Conservation (phyloP, 2,888 invertebrate species). For the Hirtodrosophila histrioides region DNA sequence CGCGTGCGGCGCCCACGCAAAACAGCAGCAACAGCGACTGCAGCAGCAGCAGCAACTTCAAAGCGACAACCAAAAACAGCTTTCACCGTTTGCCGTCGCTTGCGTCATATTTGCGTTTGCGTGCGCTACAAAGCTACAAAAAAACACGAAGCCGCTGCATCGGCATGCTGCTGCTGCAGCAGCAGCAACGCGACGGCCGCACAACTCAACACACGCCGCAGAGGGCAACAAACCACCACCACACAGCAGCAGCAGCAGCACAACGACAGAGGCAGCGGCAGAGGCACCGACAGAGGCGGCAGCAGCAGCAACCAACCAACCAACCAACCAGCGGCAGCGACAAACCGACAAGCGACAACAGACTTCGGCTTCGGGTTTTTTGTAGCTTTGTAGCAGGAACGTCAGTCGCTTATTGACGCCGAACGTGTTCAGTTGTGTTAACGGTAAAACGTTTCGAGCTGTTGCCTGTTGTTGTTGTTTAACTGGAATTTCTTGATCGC, state of each 20-base stretch:
- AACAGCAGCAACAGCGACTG: constrained; percentile 26
- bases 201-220: constrained; percentile 42
- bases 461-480: constrained; percentile 48
- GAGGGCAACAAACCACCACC: constrained; percentile 66
- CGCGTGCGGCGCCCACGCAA: constrained; percentile 74
- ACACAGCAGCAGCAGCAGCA: constrained; percentile 17
- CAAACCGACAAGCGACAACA: constrained; percentile 48
- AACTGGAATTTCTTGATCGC: constrained; percentile 78
- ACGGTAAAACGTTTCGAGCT: constrained; percentile 55
- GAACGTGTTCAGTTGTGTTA: constrained; percentile 64
- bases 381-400: constrained; percentile 50
- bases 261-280: constrained; percentile 18
- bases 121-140: constrained; percentile 69
- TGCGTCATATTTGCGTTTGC: constrained; percentile 66
- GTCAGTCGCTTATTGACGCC: constrained; percentile 61
- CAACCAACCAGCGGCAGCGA: constrained; percentile 46
- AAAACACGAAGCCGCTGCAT: constrained; percentile 53
- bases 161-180: constrained; percentile 54
- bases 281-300: constrained; percentile 10
- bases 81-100: constrained; percentile 69
- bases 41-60: constrained; percentile 37
- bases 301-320: constrained; percentile 35
- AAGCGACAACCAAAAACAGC: constrained; percentile 58
- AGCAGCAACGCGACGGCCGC: constrained; percentile 31
- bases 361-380: constrained; percentile 53